Evolutionary conservation across 1,140 invertebrate genomes (phyloP).

Genomic region (Lepeophtheirus salmonis): DNA sequence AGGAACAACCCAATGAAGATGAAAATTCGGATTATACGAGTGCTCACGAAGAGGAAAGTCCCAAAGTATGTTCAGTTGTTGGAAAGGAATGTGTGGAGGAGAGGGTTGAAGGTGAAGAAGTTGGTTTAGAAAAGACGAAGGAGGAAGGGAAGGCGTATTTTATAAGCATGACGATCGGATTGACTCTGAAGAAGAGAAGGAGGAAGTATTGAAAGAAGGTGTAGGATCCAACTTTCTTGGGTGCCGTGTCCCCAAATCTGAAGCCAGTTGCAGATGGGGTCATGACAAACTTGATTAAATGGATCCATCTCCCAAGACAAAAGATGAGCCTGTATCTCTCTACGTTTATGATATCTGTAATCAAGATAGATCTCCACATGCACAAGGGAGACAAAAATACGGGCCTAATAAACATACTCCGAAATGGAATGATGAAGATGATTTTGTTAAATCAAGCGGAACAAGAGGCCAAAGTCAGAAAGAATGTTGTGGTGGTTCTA

Average conservation of each 20-base stretch:
- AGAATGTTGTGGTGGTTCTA: constrained; percentile 18
- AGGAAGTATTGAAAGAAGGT: constrained; percentile 20
- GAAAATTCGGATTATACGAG: too few species aligned
- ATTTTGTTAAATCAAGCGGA: constrained; percentile 39
- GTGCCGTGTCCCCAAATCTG: constrained; percentile 10
- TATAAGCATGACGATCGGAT: constrained; percentile 84
- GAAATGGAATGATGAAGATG: constrained; percentile 77
- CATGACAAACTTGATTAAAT: constrained; percentile 71
- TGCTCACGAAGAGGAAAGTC: too few species aligned
- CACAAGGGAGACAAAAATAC: constrained; percentile 48
- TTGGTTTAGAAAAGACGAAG: too few species aligned
- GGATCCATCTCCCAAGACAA: constrained; percentile 62
- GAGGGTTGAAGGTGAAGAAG: too few species aligned
- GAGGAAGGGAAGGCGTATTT: too few species aligned
- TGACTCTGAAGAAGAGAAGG: constrained; percentile 25
- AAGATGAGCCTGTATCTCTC: constrained; percentile 59
- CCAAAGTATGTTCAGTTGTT: too few species aligned
- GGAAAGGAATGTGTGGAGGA: too few species aligned
- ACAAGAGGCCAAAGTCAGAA: constrained; percentile 16
- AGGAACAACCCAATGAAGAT: too few species aligned
- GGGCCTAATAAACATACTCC: constrained; percentile 74
- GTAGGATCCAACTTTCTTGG: background rate
- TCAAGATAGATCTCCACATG: constrained; percentile 70
- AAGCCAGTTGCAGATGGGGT: constrained; percentile 49
- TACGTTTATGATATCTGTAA: constrained; percentile 90